Evolutionary conservation across 2,888 invertebrate genomes (phyloP), one percentile per base, ranked within the genome.

Genomic region (Callyntrura sp.): DNA sequence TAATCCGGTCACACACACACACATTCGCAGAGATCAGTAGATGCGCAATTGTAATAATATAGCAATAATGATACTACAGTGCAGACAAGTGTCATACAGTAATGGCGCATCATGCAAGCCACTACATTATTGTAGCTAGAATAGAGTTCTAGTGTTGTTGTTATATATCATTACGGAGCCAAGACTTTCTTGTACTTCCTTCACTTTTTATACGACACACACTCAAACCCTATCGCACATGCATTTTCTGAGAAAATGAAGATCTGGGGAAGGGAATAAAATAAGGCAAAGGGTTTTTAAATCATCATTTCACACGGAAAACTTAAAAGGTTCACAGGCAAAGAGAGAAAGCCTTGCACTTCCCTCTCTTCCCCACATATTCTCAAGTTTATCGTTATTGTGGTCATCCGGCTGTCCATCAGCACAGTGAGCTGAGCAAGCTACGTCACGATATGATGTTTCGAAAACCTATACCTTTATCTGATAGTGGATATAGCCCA

Each of bases 371-470:
- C 35, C 35, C 35, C 6, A 35, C 6, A 35, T 35, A 4, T 35
- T 35, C 35, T 35, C 6, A 35, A 35, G 35, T 35, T 35, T 76
- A 51, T 51, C 35, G 2, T 51, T 25, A 76, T 48, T 51, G 73
- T 76, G 73, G 73, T 51, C 73, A 51, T 76, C 25, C 14, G 20
- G 23, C 25, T 51, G 73, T 76, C 73, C 73, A 51, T 76, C 73
- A 76, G 0, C 11, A 76, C n/a, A n/a, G n/a, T n/a, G n/a, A n/a
- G n/a, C n/a, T 48, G 48, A 48, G 48, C 20, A 20, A 76, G 48
- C 14, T 23, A 51, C 25, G 73, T 14, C 51, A 76, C 23, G 68
- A 68, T 65, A 65, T 6, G 6, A 57, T 57, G n/a, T n/a, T n/a
- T 51, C 14, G 17, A 57, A 57, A 2, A 17, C n/a, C 57, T n/a